Evolutionary conservation across 2,888 invertebrate species (phyloP).

Genomic region (Acronicta aceris): DNA sequence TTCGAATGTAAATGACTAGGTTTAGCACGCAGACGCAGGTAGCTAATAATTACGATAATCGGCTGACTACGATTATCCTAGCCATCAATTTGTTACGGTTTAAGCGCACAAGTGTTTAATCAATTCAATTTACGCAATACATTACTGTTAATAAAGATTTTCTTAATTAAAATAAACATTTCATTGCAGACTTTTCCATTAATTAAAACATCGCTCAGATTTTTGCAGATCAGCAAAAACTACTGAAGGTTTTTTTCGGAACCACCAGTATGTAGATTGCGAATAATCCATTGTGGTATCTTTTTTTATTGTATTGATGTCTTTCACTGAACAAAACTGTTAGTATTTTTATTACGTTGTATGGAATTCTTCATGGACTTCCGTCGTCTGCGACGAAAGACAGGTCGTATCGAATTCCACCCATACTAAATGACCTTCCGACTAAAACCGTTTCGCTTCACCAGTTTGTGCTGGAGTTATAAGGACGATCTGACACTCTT

Average conservation of each 20-base stretch:
- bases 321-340: too few relatives aligned
- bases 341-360: too few relatives aligned
- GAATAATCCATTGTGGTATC: background rate
- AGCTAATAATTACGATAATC: slow-evolving; percentile 22
- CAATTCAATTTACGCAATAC: background rate
- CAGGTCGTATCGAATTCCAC: too few relatives aligned
- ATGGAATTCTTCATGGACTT: too few relatives aligned
- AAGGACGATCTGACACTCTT: too few relatives aligned
- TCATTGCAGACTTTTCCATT: background rate
- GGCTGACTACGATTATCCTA: slow-evolving; percentile 9
- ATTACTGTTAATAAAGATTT: background rate
- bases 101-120: background rate
- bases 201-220: background rate
- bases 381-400: too few relatives aligned
- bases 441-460: too few relatives aligned
- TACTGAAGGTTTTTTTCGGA: background rate
- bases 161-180: background rate
- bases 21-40: slow-evolving; percentile 11
- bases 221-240: background rate
- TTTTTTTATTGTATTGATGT: too few relatives aligned
- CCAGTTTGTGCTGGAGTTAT: too few relatives aligned
- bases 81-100: slow-evolving; percentile 16
- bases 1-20: slow-evolving; percentile 2
- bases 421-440: too few relatives aligned
- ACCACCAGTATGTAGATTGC: background rate